These are phyloP conservation scores for Scaptomyza cyrtandrae DNA, from an alignment of 2,888 invertebrate species.

Conservation along the genomic window DNA sequence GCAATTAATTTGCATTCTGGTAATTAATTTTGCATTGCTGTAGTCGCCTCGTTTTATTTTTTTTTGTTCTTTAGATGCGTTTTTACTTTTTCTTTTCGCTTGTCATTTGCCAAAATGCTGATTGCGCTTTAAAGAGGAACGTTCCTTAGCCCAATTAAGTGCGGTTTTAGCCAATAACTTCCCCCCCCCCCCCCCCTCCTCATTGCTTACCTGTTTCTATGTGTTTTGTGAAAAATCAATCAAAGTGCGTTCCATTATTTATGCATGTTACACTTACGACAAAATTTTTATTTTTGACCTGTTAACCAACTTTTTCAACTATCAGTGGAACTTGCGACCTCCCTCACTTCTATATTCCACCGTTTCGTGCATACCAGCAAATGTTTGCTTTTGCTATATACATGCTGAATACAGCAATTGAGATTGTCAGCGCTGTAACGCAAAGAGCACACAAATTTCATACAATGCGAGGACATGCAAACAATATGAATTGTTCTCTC, in stretches of 20 bases:
- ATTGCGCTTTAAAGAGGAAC: slow-evolving; percentile 68
- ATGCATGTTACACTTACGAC: slow-evolving; percentile 27
- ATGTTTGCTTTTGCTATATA: slow-evolving; percentile 11
- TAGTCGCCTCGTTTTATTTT: slow-evolving; percentile 27
- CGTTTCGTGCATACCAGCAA: slow-evolving; percentile 15
- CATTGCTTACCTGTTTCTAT: slow-evolving; percentile 56
- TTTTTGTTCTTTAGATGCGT: slow-evolving; percentile 19
- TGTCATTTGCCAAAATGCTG: slow-evolving; percentile 69
- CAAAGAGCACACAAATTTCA: slow-evolving; percentile 55
- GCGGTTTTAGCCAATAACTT: neutral
- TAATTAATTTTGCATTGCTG: slow-evolving; percentile 78
- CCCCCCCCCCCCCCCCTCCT: neutral
- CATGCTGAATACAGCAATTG: slow-evolving; percentile 54
- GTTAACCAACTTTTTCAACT: slow-evolving; percentile 12
- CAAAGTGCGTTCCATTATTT: slow-evolving; percentile 64
- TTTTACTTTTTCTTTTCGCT: slow-evolving; percentile 32
- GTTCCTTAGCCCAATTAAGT: slow-evolving; percentile 56
- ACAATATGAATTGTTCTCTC: neutral
- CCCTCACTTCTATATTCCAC: slow-evolving; percentile 20
- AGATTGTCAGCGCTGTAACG: slow-evolving; percentile 66
- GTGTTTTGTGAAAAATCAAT: slow-evolving; percentile 48
- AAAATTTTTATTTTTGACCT: slow-evolving; percentile 20
- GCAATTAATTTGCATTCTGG: slow-evolving; percentile 80
- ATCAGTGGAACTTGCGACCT: too few relatives aligned
- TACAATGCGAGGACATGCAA: slow-evolving; percentile 39